phyloP scores from a whole-genome alignment of 2,113 vertebrate genomes.

The Pygoscelis antarcticus region DNA sequence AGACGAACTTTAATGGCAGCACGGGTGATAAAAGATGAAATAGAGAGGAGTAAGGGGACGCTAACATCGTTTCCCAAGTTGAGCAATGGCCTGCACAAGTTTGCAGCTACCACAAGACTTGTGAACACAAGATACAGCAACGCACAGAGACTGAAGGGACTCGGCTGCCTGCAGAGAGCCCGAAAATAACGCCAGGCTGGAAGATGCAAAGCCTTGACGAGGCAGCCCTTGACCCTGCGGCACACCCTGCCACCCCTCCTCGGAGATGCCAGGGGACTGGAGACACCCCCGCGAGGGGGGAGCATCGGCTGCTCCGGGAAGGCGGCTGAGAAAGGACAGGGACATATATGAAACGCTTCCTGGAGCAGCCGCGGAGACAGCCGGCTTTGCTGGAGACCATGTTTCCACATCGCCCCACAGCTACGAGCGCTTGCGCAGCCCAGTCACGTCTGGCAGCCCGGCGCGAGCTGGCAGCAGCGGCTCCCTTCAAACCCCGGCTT shows the following conservation, averaged over 20 bases:
- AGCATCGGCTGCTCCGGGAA: background rate
- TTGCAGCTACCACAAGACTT: background rate
- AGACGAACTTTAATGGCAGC: background rate
- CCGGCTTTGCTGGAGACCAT: background rate
- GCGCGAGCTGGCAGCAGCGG: background rate
- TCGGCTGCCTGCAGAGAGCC: background rate
- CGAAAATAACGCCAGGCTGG: fast-evolving
- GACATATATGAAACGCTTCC: background rate
- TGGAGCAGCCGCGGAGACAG: background rate
- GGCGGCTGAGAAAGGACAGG: background rate
- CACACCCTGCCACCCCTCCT: background rate
- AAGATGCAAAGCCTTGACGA: background rate
- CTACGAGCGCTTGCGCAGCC: background rate
- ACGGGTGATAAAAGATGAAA: fast-evolving
- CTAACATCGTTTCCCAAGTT: background rate
- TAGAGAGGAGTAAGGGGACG: background rate
- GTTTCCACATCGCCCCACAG: slow-evolving; percentile 20
- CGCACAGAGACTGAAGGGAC: background rate
- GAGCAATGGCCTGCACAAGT: background rate
- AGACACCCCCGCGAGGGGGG: background rate
- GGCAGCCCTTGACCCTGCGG: background rate
- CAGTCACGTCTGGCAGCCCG: background rate
- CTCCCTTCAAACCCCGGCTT: fast-evolving
- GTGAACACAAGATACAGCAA: fast-evolving
- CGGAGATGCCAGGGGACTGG: background rate